These are phyloP conservation scores for Genyomyrus donnyi DNA, from an alignment of 2,113 vertebrate genomes.

Conservation along the genomic window DNA sequence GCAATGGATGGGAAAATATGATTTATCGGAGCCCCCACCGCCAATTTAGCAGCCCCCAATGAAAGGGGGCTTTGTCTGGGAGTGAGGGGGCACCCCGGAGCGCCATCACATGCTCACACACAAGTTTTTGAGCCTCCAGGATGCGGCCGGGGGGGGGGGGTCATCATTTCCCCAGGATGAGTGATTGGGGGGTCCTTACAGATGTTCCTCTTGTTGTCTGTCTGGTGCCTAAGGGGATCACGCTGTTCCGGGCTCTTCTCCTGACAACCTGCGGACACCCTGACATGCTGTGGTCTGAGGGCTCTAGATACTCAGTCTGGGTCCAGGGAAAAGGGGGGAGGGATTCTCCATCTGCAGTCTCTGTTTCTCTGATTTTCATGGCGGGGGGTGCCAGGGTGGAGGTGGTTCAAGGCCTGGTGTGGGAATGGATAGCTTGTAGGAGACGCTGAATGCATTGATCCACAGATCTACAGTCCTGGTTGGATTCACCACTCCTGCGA, in stretches of 20 bases:
- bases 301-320: slow-evolving; percentile 79
- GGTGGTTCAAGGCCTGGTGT: not conserved
- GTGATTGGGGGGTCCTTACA: slow-evolving; percentile 75
- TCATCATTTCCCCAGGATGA: slow-evolving; percentile 86
- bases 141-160: slow-evolving; percentile 59
- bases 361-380: not conserved
- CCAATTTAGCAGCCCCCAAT: slow-evolving; percentile 66
- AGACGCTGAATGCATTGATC: not conserved
- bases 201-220: slow-evolving; percentile 86
- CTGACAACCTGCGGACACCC: slow-evolving; percentile 95
- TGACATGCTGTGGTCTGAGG: slow-evolving; percentile 71
- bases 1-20: slow-evolving; percentile 63
- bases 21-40: slow-evolving; percentile 79
- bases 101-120: slow-evolving; percentile 48
- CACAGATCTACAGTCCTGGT: not conserved
- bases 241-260: slow-evolving; percentile 66
- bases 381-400: not conserved
- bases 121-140: slow-evolving; percentile 48
- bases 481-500: not conserved
- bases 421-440: not conserved
- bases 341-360: slow-evolving; percentile 68
- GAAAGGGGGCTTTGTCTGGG: slow-evolving; percentile 85
- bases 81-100: slow-evolving; percentile 65
- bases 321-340: slow-evolving; percentile 67
- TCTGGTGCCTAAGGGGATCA: slow-evolving; percentile 67